Evolutionary conservation across 2,113 vertebrate genomes (phyloP).

Genomic region (Probosciger aterrimus): DNA sequence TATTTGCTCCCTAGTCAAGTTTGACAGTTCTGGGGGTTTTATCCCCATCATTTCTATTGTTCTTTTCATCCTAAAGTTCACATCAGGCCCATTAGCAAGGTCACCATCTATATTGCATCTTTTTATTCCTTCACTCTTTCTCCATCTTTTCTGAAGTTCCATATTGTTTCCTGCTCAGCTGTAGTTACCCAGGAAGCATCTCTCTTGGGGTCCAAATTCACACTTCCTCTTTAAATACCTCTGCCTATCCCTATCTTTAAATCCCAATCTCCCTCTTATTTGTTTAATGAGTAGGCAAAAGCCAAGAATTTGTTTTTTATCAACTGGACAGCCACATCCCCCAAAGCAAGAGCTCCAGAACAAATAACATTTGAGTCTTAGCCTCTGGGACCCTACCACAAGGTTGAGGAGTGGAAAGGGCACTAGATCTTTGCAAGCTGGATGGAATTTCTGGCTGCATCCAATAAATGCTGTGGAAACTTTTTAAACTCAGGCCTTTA

Average conservation of each 20-base stretch:
- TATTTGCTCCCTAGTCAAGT: neutral
- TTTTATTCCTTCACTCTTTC: neutral
- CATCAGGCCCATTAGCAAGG: neutral
- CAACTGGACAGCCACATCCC: neutral
- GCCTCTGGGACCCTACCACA: neutral
- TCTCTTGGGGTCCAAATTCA: neutral
- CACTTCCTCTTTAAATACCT: neutral
- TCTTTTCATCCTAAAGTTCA: neutral
- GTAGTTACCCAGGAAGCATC: neutral
- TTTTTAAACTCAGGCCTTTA: neutral
- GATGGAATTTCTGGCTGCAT: neutral
- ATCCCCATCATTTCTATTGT: neutral
- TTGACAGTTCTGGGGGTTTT: neutral
- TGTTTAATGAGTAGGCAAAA: neutral
- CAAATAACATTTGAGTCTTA: neutral
- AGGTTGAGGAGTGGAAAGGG: neutral
- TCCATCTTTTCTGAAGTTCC: neutral
- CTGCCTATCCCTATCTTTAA: neutral
- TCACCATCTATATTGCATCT: neutral
- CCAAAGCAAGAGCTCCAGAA: neutral
- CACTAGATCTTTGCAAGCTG: neutral
- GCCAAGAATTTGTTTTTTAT: neutral
- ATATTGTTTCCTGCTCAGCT: neutral
- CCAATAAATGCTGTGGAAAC: neutral
- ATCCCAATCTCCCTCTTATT: neutral